Evolutionary conservation across 2,113 vertebrate genomes (phyloP), one percentile per base, ranked within the genome.

Genomic region (Rostratula benghalensis): DNA sequence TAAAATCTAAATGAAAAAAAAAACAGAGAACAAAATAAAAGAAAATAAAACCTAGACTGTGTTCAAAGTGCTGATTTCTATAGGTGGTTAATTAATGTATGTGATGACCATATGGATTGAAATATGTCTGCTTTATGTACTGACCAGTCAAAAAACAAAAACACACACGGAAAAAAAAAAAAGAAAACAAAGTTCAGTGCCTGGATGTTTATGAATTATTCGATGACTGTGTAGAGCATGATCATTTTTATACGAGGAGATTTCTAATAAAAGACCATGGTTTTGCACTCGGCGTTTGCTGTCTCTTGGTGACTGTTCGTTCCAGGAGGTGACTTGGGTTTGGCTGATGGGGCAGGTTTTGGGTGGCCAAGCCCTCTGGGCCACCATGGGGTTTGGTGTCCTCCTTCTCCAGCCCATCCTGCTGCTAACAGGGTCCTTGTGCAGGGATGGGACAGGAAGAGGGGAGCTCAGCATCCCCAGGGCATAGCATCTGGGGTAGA

Each of bases 231-330:
- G 98, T 99, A 98, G 98, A 98, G 99, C 99, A 99, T 99, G 99
- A 98, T 98, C 98, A 98, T 99, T 99, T 99, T 99, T 99, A 99
- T 99, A 99, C 99, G 91, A 98, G 98, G 98, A 99, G 98, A 98
- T 99, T 99, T 99, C 98, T 99, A 99, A 99, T 99, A 98, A 99
- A 99, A 99, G 89, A 99, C 97, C 97, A 98, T 97, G 98, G 98
- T 99, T 99, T 99, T 99, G 98, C 98, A 99, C 98, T 97, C 84
- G 7, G 73, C 50, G 91, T 95, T 96, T 96, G 89, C 87, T 77
- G 92, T 94, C 94, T 92, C 83, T 89, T 95, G 93, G 87, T 96
- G 61, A 24, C 69, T 95, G 41, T 69, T 87, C 27, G 15, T 54
- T 53, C 59, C 80, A 10, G 75, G n/a, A 53, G 70, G 68, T 45